A percentile compares a stretch with the other conserved stretches of the same genome.
Evolutionary conservation across 2,888 invertebrate species (phyloP).

Genomic region (Lepidonotus clava): DNA sequence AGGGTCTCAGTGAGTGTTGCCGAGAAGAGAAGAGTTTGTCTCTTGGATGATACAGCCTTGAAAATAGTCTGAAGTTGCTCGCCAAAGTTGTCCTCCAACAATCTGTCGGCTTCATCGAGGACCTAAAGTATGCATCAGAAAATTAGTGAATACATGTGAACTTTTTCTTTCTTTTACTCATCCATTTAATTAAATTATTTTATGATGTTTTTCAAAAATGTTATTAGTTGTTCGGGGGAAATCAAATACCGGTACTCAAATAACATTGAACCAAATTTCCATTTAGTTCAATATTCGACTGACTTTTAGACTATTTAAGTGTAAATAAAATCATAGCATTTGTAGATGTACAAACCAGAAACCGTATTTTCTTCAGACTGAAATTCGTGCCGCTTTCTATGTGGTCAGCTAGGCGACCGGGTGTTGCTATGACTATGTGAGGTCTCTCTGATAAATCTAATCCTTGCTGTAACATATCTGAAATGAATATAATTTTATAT

Average conservation of each 20-base stretch:
- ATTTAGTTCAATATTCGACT: too few relatives aligned
- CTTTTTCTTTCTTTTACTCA: neutral
- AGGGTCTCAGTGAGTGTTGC: conserved; percentile 95
- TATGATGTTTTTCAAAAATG: too few relatives aligned
- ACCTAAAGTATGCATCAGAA: too few relatives aligned
- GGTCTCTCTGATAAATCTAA: conserved; percentile 90
- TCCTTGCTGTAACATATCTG: conserved; percentile 90
- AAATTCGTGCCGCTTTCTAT: conserved; percentile 87
- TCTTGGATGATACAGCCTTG: conserved; percentile 88
- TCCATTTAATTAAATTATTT: too few relatives aligned
- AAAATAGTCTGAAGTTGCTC: conserved; percentile 86
- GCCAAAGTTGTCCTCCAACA: conserved; percentile 83
- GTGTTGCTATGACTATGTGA: conserved; percentile 97
- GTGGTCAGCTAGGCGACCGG: conserved; percentile 96
- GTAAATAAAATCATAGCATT: too few relatives aligned
- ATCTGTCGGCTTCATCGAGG: conserved; percentile 97
- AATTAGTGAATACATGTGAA: too few relatives aligned
- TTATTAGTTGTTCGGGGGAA: too few relatives aligned
- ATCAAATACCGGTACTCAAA: too few relatives aligned
- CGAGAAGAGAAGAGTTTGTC: conserved; percentile 93
- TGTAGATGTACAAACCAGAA: too few relatives aligned
- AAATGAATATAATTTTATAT: conserved; percentile 46
- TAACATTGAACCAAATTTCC: too few relatives aligned
- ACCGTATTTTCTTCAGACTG: conserved; percentile 78
- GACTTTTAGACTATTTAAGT: too few relatives aligned